Percentiles rank a stretch among this genome's conserved stretches.
Evolutionary conservation across 2,888 invertebrate species (phyloP).

Genomic region (Apotomis turbidana): DNA sequence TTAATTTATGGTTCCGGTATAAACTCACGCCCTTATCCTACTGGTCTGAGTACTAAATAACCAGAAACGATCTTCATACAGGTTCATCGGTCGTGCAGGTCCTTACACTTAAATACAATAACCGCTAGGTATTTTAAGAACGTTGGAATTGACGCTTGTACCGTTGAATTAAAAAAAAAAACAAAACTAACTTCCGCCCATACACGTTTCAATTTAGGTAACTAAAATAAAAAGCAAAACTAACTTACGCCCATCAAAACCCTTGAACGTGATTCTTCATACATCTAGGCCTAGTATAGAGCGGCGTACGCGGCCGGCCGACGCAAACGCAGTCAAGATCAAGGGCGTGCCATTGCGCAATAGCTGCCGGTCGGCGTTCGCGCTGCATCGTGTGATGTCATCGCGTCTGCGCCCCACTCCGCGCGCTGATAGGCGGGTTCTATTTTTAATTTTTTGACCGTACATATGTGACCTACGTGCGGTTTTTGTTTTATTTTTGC

Average conservation of each 20-base stretch:
- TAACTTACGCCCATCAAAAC: conserved; percentile 14
- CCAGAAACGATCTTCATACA: too few relatives aligned
- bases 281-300: conserved; percentile 32
- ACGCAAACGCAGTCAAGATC: conserved; percentile 82
- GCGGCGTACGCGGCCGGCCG: conserved; percentile 72
- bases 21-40: too few relatives aligned
- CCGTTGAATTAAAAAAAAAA: too few relatives aligned
- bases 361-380: conserved; percentile 78
- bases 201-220: too few relatives aligned
- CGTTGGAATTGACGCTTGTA: too few relatives aligned
- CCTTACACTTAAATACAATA: too few relatives aligned
- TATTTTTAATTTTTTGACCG: conserved; percentile 68
- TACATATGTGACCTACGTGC: conserved; percentile 42
- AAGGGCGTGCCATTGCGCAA: conserved; percentile 83
- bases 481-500: conserved; percentile 20
- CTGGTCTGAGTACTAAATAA: too few relatives aligned
- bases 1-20: too few relatives aligned
- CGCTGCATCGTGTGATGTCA: conserved; percentile 81
- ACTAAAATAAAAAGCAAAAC: not conserved
- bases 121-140: too few relatives aligned
- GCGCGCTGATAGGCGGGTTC: conserved; percentile 70
- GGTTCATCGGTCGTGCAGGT: too few relatives aligned
- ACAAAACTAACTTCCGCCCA: too few relatives aligned
- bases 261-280: conserved; percentile 18
- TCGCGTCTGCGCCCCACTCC: conserved; percentile 67